Conservation (phyloP, 2,113 vertebrate genomes). For the Tupaia chinensis region DNA sequence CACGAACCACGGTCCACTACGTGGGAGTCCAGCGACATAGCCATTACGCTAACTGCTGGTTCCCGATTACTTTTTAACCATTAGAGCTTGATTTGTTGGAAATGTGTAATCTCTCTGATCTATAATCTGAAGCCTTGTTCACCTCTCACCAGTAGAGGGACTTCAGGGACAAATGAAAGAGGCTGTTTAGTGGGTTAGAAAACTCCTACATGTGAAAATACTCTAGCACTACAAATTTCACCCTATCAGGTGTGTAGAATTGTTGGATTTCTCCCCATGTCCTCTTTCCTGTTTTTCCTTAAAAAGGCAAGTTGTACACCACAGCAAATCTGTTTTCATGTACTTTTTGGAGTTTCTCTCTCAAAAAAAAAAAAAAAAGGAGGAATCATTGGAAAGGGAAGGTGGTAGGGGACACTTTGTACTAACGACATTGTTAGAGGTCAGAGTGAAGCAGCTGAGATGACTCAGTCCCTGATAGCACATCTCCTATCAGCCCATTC, state of each 20-base stretch:
- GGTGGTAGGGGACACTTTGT: neutral
- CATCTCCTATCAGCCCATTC: slow-evolving; percentile 35
- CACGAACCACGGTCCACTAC: no score
- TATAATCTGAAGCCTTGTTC: neutral
- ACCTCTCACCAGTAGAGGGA: neutral
- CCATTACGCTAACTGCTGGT: no score
- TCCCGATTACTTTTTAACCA: neutral
- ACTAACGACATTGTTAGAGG: neutral
- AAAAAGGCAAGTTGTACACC: neutral
- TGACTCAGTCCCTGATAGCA: slow-evolving; percentile 57
- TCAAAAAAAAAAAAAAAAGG: neutral
- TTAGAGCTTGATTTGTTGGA: neutral
- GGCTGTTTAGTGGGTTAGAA: neutral
- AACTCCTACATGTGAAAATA: neutral
- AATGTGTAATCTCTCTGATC: neutral
- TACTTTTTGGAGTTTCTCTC: neutral
- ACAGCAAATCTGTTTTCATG: neutral
- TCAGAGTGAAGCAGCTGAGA: slow-evolving; percentile 33
- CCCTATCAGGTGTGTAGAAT: neutral
- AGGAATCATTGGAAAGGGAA: neutral
- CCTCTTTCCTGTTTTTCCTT: neutral
- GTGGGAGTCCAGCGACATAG: no score
- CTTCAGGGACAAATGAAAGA: neutral
- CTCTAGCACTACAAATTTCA: neutral
- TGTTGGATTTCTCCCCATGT: neutral